These are phyloP conservation scores for Myotis pilosus DNA, from an alignment of 2,797 vertebrate genomes.

Conservation along the genomic window DNA sequence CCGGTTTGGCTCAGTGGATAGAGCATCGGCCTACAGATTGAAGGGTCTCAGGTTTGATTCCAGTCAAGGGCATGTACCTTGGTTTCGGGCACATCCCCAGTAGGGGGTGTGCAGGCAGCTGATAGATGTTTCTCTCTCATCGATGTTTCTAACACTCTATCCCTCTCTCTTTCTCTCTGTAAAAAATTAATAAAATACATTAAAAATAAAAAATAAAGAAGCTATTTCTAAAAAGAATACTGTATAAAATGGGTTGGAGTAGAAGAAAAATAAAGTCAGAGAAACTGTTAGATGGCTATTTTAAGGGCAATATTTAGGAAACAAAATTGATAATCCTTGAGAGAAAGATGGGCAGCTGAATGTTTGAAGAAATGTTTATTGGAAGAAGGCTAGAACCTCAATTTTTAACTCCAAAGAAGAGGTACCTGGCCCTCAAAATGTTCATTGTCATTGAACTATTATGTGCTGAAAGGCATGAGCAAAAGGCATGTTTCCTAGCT, in stretches of 20 bases:
- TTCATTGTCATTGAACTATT: background rate
- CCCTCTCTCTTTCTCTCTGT: no score
- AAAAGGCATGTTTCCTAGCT: background rate
- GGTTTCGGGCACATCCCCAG: no score
- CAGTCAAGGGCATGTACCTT: no score
- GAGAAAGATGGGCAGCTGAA: background rate
- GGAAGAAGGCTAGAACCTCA: background rate
- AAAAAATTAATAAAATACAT: no score
- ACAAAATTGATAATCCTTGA: background rate
- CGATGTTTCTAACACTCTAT: no score
- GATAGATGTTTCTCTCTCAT: no score
- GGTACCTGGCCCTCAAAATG: background rate
- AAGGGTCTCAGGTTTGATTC: no score
- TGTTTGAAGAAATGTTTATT: background rate
- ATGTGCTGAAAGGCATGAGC: background rate
- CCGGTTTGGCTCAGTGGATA: no score
- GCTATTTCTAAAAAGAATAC: no score
- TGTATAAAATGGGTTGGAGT: background rate
- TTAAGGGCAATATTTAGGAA: background rate
- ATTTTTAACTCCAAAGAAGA: constrained; percentile 39
- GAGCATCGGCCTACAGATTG: no score
- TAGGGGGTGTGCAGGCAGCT: no score
- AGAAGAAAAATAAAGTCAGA: background rate
- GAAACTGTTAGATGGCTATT: background rate
- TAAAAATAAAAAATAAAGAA: no score